phyloP scores from a whole-genome alignment of 2,888 invertebrate species.

The Phortica magna region DNA sequence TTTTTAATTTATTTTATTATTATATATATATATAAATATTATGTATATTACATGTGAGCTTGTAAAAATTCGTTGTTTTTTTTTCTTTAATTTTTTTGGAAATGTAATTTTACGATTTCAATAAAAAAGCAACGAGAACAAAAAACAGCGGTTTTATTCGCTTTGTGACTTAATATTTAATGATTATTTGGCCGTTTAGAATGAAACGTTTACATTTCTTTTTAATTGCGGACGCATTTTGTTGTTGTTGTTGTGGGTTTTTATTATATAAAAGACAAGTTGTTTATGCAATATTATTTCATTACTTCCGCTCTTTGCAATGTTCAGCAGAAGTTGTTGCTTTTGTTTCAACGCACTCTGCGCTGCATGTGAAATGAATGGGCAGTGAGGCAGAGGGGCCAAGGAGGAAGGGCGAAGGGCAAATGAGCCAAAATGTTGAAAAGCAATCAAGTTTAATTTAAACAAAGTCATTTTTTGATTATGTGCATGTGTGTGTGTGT shows the following conservation, averaged over 20 bases:
- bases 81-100: constrained; percentile 36
- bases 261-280: constrained; percentile 61
- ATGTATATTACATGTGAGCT: too few species aligned
- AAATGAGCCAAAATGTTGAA: neutral
- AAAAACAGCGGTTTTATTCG: too few species aligned
- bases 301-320: constrained; percentile 58
- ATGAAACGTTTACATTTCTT: neutral
- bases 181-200: too few species aligned
- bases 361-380: neutral
- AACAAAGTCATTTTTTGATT: constrained; percentile 52
- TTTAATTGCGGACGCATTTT: neutral
- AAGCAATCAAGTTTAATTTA: constrained; percentile 66
- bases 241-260: neutral
- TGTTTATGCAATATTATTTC: constrained; percentile 66
- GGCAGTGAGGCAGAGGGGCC: too few species aligned
- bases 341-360: neutral
- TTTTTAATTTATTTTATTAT: too few species aligned
- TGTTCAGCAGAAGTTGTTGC: constrained; percentile 3
- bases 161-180: too few species aligned
- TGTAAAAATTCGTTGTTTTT: neutral
- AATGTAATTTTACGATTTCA: too few species aligned
- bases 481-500: constrained; percentile 25
- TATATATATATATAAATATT: too few species aligned
- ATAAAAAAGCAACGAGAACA: too few species aligned
- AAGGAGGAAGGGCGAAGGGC: neutral